Percentiles rank a stretch among this genome's conserved stretches.
Conservation (phyloP, 2,113 vertebrate species). For the Lophura nycthemera region DNA sequence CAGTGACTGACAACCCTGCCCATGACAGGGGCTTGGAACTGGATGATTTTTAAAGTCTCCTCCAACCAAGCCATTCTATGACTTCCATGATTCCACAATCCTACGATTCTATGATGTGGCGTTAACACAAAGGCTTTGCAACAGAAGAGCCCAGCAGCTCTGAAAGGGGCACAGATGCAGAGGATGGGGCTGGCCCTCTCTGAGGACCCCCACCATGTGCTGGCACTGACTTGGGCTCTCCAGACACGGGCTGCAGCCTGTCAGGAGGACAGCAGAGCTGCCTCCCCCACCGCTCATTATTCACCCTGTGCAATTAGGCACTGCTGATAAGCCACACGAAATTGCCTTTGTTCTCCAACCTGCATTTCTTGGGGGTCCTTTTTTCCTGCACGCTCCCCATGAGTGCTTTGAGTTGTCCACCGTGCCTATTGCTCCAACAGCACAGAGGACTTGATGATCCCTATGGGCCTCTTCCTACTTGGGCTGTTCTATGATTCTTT, state of each 20-base stretch:
- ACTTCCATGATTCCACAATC: too few species aligned
- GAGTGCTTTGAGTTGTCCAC: not conserved
- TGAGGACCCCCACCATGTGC: not conserved
- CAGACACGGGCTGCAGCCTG: not conserved
- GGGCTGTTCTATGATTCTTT: too few species aligned
- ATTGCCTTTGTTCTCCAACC: constrained; percentile 70
- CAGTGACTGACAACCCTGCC: too few species aligned
- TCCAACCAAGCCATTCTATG: too few species aligned
- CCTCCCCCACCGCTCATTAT: constrained; percentile 59
- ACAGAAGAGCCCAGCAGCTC: not conserved
- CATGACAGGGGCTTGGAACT: too few species aligned
- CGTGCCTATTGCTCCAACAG: not conserved
- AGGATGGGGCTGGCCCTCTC: not conserved
- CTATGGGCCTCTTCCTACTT: too few species aligned
- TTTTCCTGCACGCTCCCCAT: not conserved
- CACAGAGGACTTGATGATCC: not conserved
- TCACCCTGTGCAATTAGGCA: constrained; percentile 60
- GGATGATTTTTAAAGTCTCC: too few species aligned
- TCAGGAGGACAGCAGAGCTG: not conserved
- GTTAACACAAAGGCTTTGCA: not conserved
- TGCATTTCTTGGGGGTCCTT: not conserved
- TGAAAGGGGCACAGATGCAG: not conserved
- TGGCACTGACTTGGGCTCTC: not conserved
- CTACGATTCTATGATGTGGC: not conserved
- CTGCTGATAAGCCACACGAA: constrained; percentile 11